Conservation (phyloP, 2,797 vertebrate genomes). For the Otolemur crassicaudatus region DNA sequence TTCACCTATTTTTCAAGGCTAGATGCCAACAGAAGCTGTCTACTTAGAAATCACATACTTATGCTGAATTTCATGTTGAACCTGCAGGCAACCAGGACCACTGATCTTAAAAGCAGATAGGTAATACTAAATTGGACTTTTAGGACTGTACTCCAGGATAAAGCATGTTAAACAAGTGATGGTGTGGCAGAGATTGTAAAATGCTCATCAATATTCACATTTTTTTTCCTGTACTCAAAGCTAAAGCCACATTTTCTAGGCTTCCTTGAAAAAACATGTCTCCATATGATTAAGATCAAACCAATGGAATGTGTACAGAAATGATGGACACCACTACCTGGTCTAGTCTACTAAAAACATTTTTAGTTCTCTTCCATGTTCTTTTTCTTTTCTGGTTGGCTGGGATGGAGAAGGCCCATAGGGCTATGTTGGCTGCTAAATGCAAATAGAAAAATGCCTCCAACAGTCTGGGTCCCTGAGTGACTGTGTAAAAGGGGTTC, state of each 20-base stretch:
- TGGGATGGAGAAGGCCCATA: neutral
- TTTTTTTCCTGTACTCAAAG: neutral
- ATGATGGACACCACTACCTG: neutral
- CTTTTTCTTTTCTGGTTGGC: neutral
- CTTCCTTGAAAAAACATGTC: neutral
- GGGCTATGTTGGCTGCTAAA: neutral
- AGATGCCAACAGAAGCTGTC: neutral
- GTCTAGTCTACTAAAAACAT: neutral
- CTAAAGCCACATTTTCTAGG: neutral
- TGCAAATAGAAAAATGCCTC: neutral
- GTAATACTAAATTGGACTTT: neutral
- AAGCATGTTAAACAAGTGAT: neutral
- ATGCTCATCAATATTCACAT: neutral
- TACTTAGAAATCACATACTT: neutral
- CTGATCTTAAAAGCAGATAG: neutral
- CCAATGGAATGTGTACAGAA: neutral
- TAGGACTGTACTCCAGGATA: neutral
- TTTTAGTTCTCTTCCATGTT: neutral
- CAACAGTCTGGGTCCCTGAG: neutral
- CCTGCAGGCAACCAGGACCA: neutral
- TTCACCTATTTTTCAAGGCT: neutral
- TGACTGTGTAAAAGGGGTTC: neutral
- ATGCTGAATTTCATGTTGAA: constrained; percentile 11
- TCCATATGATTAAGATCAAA: neutral
- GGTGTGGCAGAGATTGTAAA: neutral